Percentiles rank a stretch among this genome's conserved stretches.
Conservation (phyloP, 2,797 vertebrate species). For the Vespertilio murinus region DNA sequence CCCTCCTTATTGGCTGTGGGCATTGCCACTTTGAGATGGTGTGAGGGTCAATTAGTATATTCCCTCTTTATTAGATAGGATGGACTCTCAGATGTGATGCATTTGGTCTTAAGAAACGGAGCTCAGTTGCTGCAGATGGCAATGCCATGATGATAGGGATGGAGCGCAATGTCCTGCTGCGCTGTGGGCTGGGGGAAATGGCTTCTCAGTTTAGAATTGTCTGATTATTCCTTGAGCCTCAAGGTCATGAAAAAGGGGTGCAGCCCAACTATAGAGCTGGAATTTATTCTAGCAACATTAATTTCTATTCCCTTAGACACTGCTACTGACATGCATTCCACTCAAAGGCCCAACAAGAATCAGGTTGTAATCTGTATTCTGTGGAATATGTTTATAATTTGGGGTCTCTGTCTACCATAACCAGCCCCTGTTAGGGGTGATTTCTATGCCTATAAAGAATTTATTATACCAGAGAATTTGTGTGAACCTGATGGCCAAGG, state of each 20-base stretch:
- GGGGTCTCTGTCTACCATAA: not conserved
- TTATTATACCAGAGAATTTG: not conserved
- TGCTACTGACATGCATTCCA: not conserved
- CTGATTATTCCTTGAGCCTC: conserved; percentile 44
- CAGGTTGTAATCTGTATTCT: not conserved
- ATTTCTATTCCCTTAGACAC: not conserved
- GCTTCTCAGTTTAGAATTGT: not conserved
- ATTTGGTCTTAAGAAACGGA: conserved; percentile 62
- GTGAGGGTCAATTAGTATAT: too few species aligned
- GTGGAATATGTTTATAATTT: conserved; percentile 10
- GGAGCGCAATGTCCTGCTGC: conserved; percentile 36
- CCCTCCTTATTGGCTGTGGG: too few species aligned
- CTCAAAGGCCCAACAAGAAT: not conserved
- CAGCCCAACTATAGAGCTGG: not conserved
- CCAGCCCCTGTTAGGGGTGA: not conserved
- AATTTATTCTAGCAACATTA: not conserved
- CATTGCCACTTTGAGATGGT: too few species aligned
- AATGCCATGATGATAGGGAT: conserved; percentile 52
- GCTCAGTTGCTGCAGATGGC: conserved; percentile 65
- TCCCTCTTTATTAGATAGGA: not conserved
- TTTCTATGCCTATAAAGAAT: not conserved
- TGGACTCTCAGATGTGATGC: conserved; percentile 63
- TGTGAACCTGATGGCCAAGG: not conserved
- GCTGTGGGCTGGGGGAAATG: conserved; percentile 42
- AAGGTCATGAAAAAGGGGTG: conserved; percentile 61